Conservation (phyloP, 2,888 invertebrate species). For the Drosophila rellima region DNA sequence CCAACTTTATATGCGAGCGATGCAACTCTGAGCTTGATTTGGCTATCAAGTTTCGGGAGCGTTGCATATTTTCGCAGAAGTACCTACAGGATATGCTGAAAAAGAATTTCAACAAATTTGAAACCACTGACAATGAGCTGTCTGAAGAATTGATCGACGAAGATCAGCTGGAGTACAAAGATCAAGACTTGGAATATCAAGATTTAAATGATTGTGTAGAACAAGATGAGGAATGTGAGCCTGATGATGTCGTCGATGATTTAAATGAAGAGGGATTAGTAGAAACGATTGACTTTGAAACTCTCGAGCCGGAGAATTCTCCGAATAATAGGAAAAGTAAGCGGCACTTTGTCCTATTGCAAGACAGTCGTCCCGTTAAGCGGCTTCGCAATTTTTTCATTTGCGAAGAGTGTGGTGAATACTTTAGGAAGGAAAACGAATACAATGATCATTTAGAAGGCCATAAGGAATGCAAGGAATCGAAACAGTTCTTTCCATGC, state of each 20-base stretch:
- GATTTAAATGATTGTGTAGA: conserved; percentile 4
- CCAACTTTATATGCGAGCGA: conserved; percentile 60
- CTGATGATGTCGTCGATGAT: neutral
- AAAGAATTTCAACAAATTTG: conserved; percentile 14
- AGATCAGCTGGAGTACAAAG: conserved; percentile 40
- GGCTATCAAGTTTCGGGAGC: conserved; percentile 70
- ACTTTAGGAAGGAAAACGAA: conserved; percentile 31
- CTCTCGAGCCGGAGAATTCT: neutral
- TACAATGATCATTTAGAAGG: conserved; percentile 45
- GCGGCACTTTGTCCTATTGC: conserved; percentile 31
- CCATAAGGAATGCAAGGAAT: conserved; percentile 26
- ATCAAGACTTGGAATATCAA: neutral
- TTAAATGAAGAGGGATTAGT: neutral
- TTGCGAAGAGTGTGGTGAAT: conserved; percentile 61
- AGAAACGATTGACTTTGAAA: neutral
- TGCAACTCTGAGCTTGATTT: conserved; percentile 66
- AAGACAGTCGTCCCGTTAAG: conserved; percentile 40
- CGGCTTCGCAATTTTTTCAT: conserved; percentile 64
- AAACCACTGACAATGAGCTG: conserved; percentile 28
- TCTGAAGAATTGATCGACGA: conserved; percentile 63
- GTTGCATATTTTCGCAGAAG: conserved; percentile 69
- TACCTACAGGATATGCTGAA: conserved; percentile 52
- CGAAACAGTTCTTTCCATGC: conserved; percentile 56
- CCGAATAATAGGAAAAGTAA: conserved; percentile 14
- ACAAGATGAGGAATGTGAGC: neutral